These are phyloP conservation scores for Junonia oenone DNA, from an alignment of 2,888 invertebrate species.

Conservation along the genomic window DNA sequence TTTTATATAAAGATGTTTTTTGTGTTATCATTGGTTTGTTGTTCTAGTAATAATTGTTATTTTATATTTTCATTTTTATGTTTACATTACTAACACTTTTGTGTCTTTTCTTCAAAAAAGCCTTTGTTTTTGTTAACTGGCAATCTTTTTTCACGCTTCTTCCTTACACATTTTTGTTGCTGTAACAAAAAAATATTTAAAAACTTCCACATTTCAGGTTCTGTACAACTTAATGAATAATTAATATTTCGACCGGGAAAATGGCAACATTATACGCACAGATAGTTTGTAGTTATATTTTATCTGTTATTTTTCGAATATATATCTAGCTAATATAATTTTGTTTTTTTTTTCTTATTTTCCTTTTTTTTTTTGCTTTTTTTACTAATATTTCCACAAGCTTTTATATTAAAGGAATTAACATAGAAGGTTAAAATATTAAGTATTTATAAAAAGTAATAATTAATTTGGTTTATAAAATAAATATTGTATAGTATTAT, in stretches of 20 bases:
- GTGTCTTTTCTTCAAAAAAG: too few relatives aligned
- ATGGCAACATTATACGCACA: slow-evolving; percentile 21
- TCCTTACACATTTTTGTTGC: not conserved
- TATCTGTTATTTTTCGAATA: slow-evolving; percentile 24
- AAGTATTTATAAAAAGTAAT: too few relatives aligned
- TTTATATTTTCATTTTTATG: not conserved
- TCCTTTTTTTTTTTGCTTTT: not conserved
- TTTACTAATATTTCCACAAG: not conserved
- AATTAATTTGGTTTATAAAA: too few relatives aligned
- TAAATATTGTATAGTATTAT: too few relatives aligned
- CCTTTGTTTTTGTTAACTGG: not conserved
- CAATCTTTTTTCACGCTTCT: slow-evolving; percentile 2
- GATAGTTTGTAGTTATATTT: slow-evolving; percentile 15
- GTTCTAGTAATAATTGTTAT: too few relatives aligned
- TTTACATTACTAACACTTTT: not conserved
- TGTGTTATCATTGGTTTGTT: too few relatives aligned
- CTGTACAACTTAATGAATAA: slow-evolving; percentile 44
- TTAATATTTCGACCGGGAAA: slow-evolving; percentile 27
- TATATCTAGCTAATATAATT: slow-evolving; percentile 7
- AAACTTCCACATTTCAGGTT: slow-evolving; percentile 41
- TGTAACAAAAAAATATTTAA: slow-evolving; percentile 18
- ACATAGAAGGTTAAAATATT: not conserved
- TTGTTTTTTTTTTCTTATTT: slow-evolving; percentile 13
- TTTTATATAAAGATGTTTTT: too few relatives aligned
- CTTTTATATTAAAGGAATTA: not conserved